phyloP scores from a whole-genome alignment of 2,113 vertebrate species.

The Carollia perspicillata region DNA sequence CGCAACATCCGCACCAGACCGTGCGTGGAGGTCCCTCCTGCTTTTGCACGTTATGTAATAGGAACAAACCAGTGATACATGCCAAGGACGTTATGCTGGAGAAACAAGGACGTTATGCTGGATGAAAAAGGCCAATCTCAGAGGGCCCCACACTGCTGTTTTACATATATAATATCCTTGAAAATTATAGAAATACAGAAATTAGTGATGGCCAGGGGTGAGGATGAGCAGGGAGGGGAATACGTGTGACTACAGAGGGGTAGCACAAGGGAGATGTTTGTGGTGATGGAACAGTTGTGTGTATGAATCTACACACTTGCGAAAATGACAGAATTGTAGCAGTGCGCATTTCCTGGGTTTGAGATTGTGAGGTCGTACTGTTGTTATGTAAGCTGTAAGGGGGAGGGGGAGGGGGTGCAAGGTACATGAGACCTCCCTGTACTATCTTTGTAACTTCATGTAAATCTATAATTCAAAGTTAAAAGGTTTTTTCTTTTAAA shows the following conservation, averaged over 20 bases:
- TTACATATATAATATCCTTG: neutral
- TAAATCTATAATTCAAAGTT: neutral
- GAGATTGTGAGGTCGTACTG: neutral
- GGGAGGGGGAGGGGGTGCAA: neutral
- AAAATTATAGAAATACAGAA: neutral
- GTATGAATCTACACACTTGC: neutral
- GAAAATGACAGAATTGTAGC: neutral
- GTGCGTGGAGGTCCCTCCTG: neutral
- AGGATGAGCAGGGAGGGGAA: neutral
- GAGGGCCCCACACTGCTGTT: neutral
- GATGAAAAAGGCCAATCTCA: neutral
- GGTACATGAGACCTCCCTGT: neutral
- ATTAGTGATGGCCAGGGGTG: neutral
- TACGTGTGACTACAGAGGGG: neutral
- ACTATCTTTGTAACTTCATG: neutral
- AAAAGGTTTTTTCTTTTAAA: neutral
- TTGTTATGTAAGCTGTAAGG: neutral
- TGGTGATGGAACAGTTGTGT: neutral
- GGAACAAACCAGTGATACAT: neutral
- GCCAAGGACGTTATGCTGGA: neutral
- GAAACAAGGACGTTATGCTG: neutral
- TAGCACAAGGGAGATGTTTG: neutral
- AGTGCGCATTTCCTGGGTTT: neutral
- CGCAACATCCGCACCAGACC: neutral
- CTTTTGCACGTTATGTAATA: neutral